Base-by-base conservation (phyloP, 2,888 invertebrate species). In the Drosophila maculinotata region DNA sequence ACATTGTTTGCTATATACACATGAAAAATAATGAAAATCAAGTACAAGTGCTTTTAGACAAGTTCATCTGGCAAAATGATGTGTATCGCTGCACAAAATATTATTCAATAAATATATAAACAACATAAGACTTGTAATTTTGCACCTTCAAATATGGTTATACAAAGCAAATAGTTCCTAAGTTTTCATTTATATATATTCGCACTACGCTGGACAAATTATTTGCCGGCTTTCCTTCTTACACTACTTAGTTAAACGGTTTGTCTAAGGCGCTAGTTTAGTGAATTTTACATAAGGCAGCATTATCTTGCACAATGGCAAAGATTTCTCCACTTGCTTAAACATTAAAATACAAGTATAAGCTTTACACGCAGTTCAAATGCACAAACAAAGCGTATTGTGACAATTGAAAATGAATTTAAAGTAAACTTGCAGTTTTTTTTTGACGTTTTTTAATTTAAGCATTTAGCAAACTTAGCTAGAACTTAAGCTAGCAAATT, bases 221-320 rank as follows among this genome's bases (percentile, higher is more conserved):
- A 25, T 44, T 39, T 44, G 56, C 17, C 39, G 45, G 23, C 35
- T 44, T 48, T 30, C 28, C 17, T 59, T 39, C n/a, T 31, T 56
- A 35, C 20, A 28, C n/a, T 53, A 14, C n/a, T 33, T 38, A 38
- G 14, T 41, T 26, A 28, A 23, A 33, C 39, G 4, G 4, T 12
- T 17, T 31, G 15, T 25, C 47, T 60, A 53, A 73, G 38, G 31
- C 38, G 66, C 64, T 80, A 75, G 52, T 56, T 78, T 56, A 67
- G 54, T 81, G 54, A 76, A 85, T 85, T 87, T 85, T 85, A 87
- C 83, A 80, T 70, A 84, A 83, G 87, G 85, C 86, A 85, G 86
- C 86, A 86, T 79, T 85, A 62, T 62, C 48, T 73, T 76, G 69
- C 73, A 59, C 57, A 49, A 48, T 52, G 36, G 57, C 73, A 48